These are phyloP conservation scores for Petrocephalus microphthalmus DNA, from an alignment of 2,113 vertebrate genomes.

Conservation along the genomic window DNA sequence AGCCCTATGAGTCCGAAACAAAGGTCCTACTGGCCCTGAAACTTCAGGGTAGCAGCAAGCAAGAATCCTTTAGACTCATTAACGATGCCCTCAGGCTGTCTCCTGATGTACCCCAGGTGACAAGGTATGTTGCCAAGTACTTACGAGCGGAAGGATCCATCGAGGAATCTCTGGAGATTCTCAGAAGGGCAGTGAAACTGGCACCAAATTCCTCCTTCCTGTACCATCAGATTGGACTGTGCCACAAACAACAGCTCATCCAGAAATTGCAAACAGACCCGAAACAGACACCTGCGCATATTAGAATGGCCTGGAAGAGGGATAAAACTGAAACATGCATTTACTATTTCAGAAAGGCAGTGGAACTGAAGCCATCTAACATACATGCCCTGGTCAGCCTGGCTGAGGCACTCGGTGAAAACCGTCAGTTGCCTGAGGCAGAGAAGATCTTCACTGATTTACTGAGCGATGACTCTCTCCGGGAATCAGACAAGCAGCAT, in stretches of 20 bases:
- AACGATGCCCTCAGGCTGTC: slow-evolving; percentile 34
- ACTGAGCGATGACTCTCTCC: slow-evolving; percentile 11
- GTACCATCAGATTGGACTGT: slow-evolving; percentile 44
- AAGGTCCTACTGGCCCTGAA: slow-evolving; percentile 41
- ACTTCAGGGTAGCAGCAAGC: slow-evolving; percentile 18
- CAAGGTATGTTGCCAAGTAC: slow-evolving; percentile 29
- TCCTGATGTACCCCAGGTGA: slow-evolving; percentile 28
- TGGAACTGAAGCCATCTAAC: slow-evolving; percentile 26
- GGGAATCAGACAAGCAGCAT: slow-evolving; percentile 27
- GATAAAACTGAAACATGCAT: slow-evolving; percentile 25
- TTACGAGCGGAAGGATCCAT: slow-evolving; percentile 16
- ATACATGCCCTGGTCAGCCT: slow-evolving; percentile 27
- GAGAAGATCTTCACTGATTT: slow-evolving; percentile 34
- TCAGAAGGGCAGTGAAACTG: slow-evolving; percentile 21
- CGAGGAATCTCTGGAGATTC: slow-evolving; percentile 19
- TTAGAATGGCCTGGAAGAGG: background rate
- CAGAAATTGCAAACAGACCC: background rate
- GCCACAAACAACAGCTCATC: slow-evolving; percentile 32
- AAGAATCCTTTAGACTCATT: slow-evolving; percentile 25
- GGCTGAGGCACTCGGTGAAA: slow-evolving; percentile 28
- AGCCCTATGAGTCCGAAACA: slow-evolving; percentile 32
- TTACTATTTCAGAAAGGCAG: slow-evolving; percentile 31
- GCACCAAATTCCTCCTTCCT: slow-evolving; percentile 32
- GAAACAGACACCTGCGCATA: background rate
- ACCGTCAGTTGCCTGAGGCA: slow-evolving; percentile 23